Evolutionary conservation across 2,888 invertebrate genomes (phyloP).

Genomic region (Scaptomyza cyrtandrae): DNA sequence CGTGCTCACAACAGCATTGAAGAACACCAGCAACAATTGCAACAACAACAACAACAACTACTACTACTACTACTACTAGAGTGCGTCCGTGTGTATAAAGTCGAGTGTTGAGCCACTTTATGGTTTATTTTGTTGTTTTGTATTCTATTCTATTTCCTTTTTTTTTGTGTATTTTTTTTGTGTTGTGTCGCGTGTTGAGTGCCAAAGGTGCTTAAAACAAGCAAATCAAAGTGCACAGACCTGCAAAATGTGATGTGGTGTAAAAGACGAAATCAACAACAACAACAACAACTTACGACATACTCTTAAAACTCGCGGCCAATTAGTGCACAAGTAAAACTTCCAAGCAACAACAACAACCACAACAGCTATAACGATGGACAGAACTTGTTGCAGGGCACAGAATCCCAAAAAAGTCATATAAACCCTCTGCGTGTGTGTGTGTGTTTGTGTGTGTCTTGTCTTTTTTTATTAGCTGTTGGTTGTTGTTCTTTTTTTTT

Average conservation of each 20-base stretch:
- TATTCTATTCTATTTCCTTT: constrained; percentile 6
- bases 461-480: not conserved
- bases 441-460: not conserved
- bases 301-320: not conserved
- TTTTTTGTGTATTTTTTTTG: constrained; percentile 32
- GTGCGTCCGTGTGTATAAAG: constrained; percentile 33
- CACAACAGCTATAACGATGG: not conserved
- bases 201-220: constrained; percentile 43
- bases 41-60: no score
- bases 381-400: constrained; percentile 66
- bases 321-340: constrained; percentile 29
- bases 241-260: constrained; percentile 29
- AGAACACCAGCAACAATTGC: constrained; percentile 25
- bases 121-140: constrained; percentile 37
- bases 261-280: constrained; percentile 1
- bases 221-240: constrained; percentile 65
- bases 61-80: constrained; percentile 8
- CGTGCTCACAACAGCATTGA: constrained; percentile 32
- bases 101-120: constrained; percentile 24
- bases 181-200: constrained; percentile 51
- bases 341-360: constrained; percentile 7
- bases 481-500: not conserved
- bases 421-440: not conserved
- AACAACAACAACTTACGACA: not conserved
- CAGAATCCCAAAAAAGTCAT: constrained; percentile 12